Percentiles rank a stretch among this genome's conserved stretches.
Conservation (phyloP, 2,888 invertebrate genomes). For the Eupsilia transversa region DNA sequence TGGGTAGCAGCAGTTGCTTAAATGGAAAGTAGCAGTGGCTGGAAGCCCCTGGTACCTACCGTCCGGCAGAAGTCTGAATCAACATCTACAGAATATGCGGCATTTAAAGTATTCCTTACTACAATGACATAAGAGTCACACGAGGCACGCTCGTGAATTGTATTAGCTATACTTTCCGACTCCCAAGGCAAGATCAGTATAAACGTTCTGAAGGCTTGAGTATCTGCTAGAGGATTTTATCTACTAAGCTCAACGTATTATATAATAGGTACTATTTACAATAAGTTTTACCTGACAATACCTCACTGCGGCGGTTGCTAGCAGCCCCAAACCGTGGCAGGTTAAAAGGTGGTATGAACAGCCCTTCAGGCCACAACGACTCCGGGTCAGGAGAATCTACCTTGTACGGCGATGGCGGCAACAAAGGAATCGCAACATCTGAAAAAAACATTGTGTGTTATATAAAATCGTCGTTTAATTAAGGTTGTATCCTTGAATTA, state of each 20-base stretch:
- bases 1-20: background rate
- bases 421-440: conserved; percentile 81
- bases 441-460: conserved; percentile 32
- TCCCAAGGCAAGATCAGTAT: too few relatives aligned
- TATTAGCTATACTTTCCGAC: background rate
- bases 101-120: too few relatives aligned
- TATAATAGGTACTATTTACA: conserved; percentile 30
- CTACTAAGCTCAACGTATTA: background rate
- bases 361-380: conserved; percentile 90
- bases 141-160: too few relatives aligned
- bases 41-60: too few relatives aligned
- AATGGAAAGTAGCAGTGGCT: too few relatives aligned
- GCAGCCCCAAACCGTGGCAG: conserved; percentile 75
- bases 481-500: background rate
- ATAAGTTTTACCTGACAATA: conserved; percentile 67
- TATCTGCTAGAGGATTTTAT: too few relatives aligned
- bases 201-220: background rate
- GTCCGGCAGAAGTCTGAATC: background rate
- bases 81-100: too few relatives aligned
- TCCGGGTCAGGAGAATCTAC: conserved; percentile 89
- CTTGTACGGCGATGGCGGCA: conserved; percentile 88
- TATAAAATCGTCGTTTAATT: background rate
- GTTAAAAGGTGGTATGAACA: conserved; percentile 87
- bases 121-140: background rate
- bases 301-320: conserved; percentile 81